A percentile compares a stretch with the other conserved stretches of the same genome.
phyloP scores from a whole-genome alignment of 1,140 invertebrate species.

The Acromyrmex charruanus region DNA sequence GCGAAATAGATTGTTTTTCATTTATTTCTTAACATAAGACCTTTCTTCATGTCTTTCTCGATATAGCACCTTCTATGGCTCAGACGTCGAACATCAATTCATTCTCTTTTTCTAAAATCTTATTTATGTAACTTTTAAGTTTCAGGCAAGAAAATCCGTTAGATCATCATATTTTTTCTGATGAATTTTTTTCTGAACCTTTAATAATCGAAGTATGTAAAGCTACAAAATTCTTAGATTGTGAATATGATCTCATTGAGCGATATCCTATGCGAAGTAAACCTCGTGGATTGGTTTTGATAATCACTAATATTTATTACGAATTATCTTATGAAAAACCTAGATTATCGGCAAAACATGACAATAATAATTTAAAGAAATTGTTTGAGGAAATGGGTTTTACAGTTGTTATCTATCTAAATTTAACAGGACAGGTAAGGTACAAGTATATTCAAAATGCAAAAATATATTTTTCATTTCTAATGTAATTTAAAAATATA shows the following conservation, averaged over 20 bases:
- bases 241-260: constrained; percentile 69
- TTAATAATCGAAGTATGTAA: constrained; percentile 80
- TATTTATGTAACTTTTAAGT: neutral
- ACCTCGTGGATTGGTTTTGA: constrained; percentile 87
- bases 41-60: too few species aligned
- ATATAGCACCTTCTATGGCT: too few species aligned
- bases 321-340: constrained; percentile 64
- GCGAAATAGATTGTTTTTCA: too few species aligned
- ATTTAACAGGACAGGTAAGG: constrained; percentile 84
- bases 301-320: constrained; percentile 88
- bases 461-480: neutral
- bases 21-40: too few species aligned
- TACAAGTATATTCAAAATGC: constrained; percentile 31
- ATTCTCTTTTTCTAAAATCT: neutral
- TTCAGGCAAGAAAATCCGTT: constrained; percentile 71
- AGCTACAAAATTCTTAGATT: constrained; percentile 80
- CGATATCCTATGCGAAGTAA: constrained; percentile 86
- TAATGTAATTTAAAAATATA: neutral
- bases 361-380: constrained; percentile 85
- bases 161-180: constrained; percentile 67
- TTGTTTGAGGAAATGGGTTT: constrained; percentile 88
- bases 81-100: neutral
- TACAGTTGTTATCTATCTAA: constrained; percentile 80
- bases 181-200: constrained; percentile 46
- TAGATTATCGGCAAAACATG: constrained; percentile 86